Base-by-base conservation (phyloP, 1,140 invertebrate genomes). In the Paraescarpia echinospica region DNA sequence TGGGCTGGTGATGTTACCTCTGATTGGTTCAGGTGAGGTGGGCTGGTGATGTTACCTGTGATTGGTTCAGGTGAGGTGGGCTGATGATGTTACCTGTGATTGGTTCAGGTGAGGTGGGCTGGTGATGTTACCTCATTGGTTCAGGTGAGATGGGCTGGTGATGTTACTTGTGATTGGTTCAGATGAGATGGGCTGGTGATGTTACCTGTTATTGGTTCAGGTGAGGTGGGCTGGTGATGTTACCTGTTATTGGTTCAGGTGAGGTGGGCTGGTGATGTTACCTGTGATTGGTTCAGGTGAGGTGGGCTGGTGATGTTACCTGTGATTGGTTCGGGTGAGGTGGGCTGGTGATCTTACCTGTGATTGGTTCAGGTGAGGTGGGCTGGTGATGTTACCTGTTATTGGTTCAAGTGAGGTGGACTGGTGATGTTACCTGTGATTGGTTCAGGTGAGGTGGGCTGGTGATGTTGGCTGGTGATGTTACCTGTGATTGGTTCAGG, bases 141-240 rank as follows among this genome's bases (percentile, higher is more conserved):
- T 93, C 95, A 99, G 98, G 98, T 99, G 93, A 97, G 98, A 93
- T 99, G 98, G 98, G 98, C 98, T n/a, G 98, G n/a, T n/a, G n/a
- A n/a, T n/a, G n/a, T n/a, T n/a, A n/a, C n/a, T n/a, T n/a, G n/a
- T n/a, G n/a, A n/a, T n/a, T n/a, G 4, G 41, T 41, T 41, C 41
- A 41, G 4, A 12, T 41, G 41, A 41, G 41, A 41, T 41, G 41
- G 12, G 12, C 4, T 41, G 41, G 12, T 41, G 41, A 41, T 41
- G 41, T 41, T 12, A 41, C 41, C 41, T 41, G 41, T 41, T 4
- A 41, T 6, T 41, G 41, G 41, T 41, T 41, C 41, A 41, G 4
- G 41, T 41, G 41, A 41, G 41, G 12, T 41, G n/a, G n/a, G n/a
- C n/a, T n/a, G 41, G 12, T 41, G 41, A 41, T 41, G 41, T 41